Base-by-base conservation (phyloP, 1,140 invertebrate genomes). In the Condylostylus longicornis region DNA sequence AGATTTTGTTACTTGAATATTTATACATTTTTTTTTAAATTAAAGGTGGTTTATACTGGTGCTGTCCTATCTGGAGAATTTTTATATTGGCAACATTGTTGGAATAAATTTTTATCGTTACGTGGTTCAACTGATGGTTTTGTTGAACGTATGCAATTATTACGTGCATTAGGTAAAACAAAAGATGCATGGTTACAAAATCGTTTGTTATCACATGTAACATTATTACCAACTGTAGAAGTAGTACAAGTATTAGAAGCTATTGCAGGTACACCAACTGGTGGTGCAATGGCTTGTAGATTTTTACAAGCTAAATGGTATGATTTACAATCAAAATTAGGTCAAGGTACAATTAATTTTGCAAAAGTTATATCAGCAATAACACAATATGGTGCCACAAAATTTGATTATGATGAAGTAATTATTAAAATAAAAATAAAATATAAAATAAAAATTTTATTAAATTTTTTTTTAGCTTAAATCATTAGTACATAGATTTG, bases 291-390 rank as follows among this genome's bases (percentile, higher is more conserved):
- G 27, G 77, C 79, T 4, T 85, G 82, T 73, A 64, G 79, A 36
- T 82, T 82, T 50, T 53, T 86, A 1, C 70, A 77, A 48, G 70
- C 75, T 8, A 75, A 82, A 40, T 86, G 81, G 81, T 58, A 67
- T 12, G 61, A 72, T 40, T 58, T 84, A 30, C 66, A 75, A 38
- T 56, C 60, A 3, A 62, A 74, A 25, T 74, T 80, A 43, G 75
- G 76, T 0, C 70, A 73, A 37, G 75, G 74, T 5, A 75, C 75
- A 6, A 67, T 78, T 29, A 71, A 74, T 14, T 72, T 81, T 57
- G 74, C 75, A 18, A 66, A 69, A 43, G 66, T 82, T 3, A 79
- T 82, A 49, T 68, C 71, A 19, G 67, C 71, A 17, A 72, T 77
- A n/a, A 72, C 75, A 8, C 71, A 74, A 31, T 70, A 78, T 45